Base-by-base conservation (phyloP, 2,888 invertebrate species). In the Parnassius mnemosyne region DNA sequence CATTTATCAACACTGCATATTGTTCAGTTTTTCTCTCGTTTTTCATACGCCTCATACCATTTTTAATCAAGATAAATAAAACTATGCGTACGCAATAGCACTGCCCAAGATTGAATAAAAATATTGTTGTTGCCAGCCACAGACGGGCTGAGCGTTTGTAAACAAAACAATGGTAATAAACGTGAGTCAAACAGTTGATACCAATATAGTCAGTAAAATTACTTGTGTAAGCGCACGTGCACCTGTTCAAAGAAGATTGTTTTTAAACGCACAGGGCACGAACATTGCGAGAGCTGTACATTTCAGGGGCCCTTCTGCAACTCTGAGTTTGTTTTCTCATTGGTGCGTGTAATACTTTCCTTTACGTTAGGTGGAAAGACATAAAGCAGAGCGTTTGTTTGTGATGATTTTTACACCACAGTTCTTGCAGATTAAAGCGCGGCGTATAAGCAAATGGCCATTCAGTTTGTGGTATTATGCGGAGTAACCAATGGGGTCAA, bases 211-310 rank as follows among this genome's bases (percentile, higher is more conserved):
- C 34, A 77, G 79, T 81, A 76, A 83, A 86, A 86, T 83, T 78
- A 80, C 77, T 84, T 87, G 78, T 78, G 76, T 78, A 80, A 81
- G 76, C 82, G 81, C 78, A 82, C 78, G 77, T 80, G 85, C 89
- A 89, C 88, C 89, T 89, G 87, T 84, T 80, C 81, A 87, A 88
- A 87, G 85, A 83, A 75, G 72, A 76, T 78, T 81, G 81, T 83
- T 81, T 80, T 76, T 72, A 78, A 75, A 78, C 72, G 69, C 61
- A 65, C 71, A 57, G 54, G 57, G 65, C 74, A 72, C 70, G 68
- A 69, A 25, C 53, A 44, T 64, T 70, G 69, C 66, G 66, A 68
- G 65, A 68, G 64, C 61, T 67, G 66, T 72, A 69, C 68, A 67
- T 71, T 72, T 69, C 67, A 75, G 69, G 67, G 71, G 65, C 63